Evolutionary conservation across 2,888 invertebrate species (phyloP), one percentile per base, ranked within the genome.

Genomic region (Zaprionus bogoriensis): DNA sequence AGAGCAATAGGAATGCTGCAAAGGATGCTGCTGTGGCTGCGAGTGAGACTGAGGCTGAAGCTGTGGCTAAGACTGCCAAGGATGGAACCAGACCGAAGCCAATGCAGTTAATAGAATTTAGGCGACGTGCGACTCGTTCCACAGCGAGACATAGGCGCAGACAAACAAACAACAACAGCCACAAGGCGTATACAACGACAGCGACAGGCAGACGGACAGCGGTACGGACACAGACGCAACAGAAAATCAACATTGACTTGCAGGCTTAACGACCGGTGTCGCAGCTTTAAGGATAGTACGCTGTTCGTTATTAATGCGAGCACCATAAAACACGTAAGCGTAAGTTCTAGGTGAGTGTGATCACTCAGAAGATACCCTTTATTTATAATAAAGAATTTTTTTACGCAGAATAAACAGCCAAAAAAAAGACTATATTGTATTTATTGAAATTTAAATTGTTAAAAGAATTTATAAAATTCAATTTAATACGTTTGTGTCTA

Each of bases 1-100:
- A 53, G 60, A 25, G 58, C 14, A 54, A 80, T 70, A 67, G 71
- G 65, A 78, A 82, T 78, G 75, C 59, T 68, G 63, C 38, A 73
- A 79, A 76, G 86, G 65, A 80, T 80, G 77, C 71, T 72, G 47
- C 14, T 22, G 65, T 10, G 22, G 44, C 20, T 27, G 44, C 39
- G 25, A 23, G 39, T 25, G 7, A 5, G 25, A 25, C 25, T 25
- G 5, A 5, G 27, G 30, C 23, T 17, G 51, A n/a, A n/a, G n/a
- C 45, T 25, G 7, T 7, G 25, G 7, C 25, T 25, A 5, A 5
- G 27, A 25, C 23, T 17, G 51, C 17, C 23, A 63, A 58, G 58
- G 32, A 58, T 19, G 41, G 48, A 53, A 45, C 22, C 39, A 32
- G 23, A 61, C 44, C 50, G 45, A 52, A 42, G 54, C 32, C 58